Percentiles rank a stretch among this genome's conserved stretches.
phyloP scores from a whole-genome alignment of 2,888 invertebrate genomes.

The Acrocyrtus sp. region DNA sequence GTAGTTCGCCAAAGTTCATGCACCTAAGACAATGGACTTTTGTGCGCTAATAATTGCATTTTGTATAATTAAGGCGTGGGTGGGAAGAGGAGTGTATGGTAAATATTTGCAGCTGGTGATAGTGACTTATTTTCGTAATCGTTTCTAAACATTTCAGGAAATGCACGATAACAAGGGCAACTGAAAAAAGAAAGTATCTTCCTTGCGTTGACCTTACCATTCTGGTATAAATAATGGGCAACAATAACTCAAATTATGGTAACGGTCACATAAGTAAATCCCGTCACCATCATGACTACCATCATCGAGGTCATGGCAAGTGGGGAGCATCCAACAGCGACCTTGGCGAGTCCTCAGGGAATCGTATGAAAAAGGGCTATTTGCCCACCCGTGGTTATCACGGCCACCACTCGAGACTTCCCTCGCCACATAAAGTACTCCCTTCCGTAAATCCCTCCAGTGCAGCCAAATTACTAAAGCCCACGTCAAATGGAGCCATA shows the following conservation, averaged over 20 bases:
- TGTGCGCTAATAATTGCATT: too few relatives aligned
- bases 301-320: constrained; percentile 37
- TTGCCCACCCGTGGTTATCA: constrained; percentile 55
- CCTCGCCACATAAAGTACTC: constrained; percentile 60
- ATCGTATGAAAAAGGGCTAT: constrained; percentile 62
- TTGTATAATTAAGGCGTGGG: too few relatives aligned
- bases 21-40: too few relatives aligned
- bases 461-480: constrained; percentile 75
- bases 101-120: too few relatives aligned
- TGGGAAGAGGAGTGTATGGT: too few relatives aligned
- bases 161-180: too few relatives aligned
- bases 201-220: too few relatives aligned
- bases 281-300: constrained; percentile 31
- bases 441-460: constrained; percentile 52
- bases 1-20: too few relatives aligned
- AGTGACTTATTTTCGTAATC: too few relatives aligned
- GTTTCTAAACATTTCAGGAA: too few relatives aligned
- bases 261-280: constrained; percentile 34
- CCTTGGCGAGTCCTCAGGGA: constrained; percentile 57
- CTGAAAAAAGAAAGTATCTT: too few relatives aligned
- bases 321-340: constrained; percentile 46
- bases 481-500: constrained; percentile 85
- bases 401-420: constrained; percentile 43
- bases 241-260: constrained; percentile 37
- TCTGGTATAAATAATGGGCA: constrained; percentile 39